Percentiles rank a stretch among this genome's conserved stretches.
Conservation (phyloP, 2,113 vertebrate genomes). For the Petrocephalus zakoni region DNA sequence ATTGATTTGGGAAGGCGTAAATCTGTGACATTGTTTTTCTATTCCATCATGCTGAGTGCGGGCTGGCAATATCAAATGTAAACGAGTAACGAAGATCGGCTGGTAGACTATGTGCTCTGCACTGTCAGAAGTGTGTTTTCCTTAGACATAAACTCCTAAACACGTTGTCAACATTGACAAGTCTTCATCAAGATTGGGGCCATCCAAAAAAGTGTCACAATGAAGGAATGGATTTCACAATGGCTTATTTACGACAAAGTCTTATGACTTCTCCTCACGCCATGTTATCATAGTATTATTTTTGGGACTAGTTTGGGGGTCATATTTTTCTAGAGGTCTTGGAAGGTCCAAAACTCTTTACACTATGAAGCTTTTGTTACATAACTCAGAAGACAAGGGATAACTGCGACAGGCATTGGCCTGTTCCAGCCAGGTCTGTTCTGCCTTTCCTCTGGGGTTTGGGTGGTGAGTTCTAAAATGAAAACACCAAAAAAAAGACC, state of each 20-base stretch:
- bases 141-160: conserved; percentile 23
- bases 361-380: neutral
- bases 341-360: conserved; percentile 42
- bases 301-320: conserved; percentile 19
- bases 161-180: conserved; percentile 4
- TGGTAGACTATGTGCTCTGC: conserved; percentile 2
- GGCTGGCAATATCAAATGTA: conserved; percentile 21
- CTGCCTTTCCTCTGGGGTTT: neutral
- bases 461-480: neutral
- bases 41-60: conserved; percentile 27
- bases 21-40: conserved; percentile 17
- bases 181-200: conserved; percentile 14
- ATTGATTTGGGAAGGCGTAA: conserved; percentile 19
- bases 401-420: neutral
- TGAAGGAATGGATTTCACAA: neutral
- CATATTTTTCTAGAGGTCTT: conserved; percentile 28
- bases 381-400: neutral
- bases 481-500: neutral
- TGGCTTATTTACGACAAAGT: neutral
- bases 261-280: neutral
- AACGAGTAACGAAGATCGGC: conserved; percentile 3
- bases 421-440: neutral
- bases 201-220: neutral
- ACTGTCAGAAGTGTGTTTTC: conserved; percentile 15
- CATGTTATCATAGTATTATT: neutral